These are phyloP conservation scores for Thermophis baileyi DNA, from an alignment of 2,113 vertebrate species.

Conservation along the genomic window DNA sequence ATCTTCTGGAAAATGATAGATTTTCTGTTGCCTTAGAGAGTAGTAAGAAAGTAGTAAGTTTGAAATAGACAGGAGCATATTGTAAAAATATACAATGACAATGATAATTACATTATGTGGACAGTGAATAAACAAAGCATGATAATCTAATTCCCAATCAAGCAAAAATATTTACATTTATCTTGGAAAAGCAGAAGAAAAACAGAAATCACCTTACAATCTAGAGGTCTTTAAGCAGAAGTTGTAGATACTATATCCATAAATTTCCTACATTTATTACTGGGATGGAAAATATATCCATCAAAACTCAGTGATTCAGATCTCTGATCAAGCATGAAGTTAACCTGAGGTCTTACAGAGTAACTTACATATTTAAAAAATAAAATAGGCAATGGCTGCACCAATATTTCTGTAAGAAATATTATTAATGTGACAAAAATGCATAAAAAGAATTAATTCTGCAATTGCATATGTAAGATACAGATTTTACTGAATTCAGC, in stretches of 20 bases:
- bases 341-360: background rate
- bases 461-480: too few relatives aligned
- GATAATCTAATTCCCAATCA: background rate
- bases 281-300: background rate
- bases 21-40: background rate
- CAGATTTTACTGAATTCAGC: background rate
- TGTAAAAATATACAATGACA: background rate
- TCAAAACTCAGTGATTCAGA: background rate
- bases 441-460: background rate
- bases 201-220: background rate
- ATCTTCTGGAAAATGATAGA: background rate
- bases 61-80: background rate
- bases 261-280: background rate
- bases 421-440: background rate
- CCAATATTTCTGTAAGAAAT: background rate
- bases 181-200: background rate
- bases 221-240: background rate
- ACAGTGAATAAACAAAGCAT: background rate
- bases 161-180: background rate
- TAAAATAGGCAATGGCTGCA: background rate
- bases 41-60: background rate
- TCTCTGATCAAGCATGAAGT: background rate
- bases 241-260: background rate
- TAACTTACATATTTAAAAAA: background rate
- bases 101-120: background rate